Conservation (phyloP, 2,797 vertebrate genomes). For the Pseudopleuronectes americanus region DNA sequence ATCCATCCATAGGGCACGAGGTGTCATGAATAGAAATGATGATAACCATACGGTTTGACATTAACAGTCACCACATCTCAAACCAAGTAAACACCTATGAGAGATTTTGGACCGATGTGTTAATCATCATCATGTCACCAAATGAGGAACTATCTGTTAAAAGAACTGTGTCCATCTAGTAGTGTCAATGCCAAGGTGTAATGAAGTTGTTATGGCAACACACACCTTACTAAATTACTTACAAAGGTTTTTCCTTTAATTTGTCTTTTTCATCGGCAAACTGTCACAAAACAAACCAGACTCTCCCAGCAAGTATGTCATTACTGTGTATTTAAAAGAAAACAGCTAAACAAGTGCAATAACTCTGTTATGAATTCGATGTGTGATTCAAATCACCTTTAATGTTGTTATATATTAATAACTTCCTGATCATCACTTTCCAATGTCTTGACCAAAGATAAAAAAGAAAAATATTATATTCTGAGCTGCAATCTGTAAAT, state of each 20-base stretch:
- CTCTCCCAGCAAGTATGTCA: conserved; percentile 7
- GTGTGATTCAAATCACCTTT: not conserved
- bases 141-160: too few relatives aligned
- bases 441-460: not conserved
- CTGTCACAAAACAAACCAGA: not conserved
- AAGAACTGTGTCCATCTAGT: too few relatives aligned
- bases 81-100: not conserved
- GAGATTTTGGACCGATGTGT: too few relatives aligned
- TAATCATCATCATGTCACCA: too few relatives aligned
- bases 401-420: conserved; percentile 1
- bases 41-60: too few relatives aligned
- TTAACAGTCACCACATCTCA: too few relatives aligned
- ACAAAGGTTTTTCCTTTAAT: not conserved
- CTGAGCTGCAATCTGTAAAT: not conserved
- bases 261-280: not conserved
- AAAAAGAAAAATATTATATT: not conserved
- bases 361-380: not conserved
- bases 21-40: too few relatives aligned
- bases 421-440: not conserved
- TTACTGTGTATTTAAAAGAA: conserved; percentile 15
- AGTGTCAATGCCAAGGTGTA: not conserved
- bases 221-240: not conserved
- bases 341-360: conserved; percentile 2
- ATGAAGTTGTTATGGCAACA: not conserved
- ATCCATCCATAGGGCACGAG: too few relatives aligned